Evolutionary conservation across 2,797 vertebrate genomes (phyloP), one percentile per base, ranked within the genome.

Genomic region (Pelobates cultripes): DNA sequence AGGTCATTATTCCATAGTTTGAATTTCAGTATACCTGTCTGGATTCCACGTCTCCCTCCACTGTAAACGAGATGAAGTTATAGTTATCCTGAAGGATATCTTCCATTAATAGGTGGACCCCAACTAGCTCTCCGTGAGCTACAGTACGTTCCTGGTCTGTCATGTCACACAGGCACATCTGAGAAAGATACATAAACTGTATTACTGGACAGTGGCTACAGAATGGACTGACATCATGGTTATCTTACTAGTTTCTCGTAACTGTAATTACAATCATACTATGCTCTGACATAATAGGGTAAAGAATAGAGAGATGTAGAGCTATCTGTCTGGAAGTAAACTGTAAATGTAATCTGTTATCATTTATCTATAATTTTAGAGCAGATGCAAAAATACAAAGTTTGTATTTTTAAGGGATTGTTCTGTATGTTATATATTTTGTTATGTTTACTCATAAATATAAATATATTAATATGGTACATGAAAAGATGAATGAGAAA

Each of bases 161-260:
- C 86, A 94, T 88, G 2, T 89, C 88, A 66, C 94, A 92, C 63
- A 95, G 85, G 82, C 94, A 95, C 73, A 95, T 82, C 94, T 95
- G 80, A 75, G 85, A 66, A 28, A 44, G 7, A n/a, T 14, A 71
- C 17, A 75, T 71, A 64, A 53, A 10, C 8, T 42, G n/a, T 10
- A 80, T 8, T 57, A 51, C 28, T 69, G 10, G 43, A 15, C n/a
- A 69, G 64, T 55, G 75, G 63, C 7, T 8, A 53, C 45, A 71
- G 43, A 2, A 61, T 5, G 14, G 57, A 13, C 15, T 13, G 13
- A 61, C 57, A 53, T 61, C 7, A 61, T 2, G 57, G 12, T 14
- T 3, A 15, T 61, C 3, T 13, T 61, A 8, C 12, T 14, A 5
- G 14, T 61, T 13, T 61, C 4, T n/a, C 14, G 12, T 0, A 42